phyloP scores from a whole-genome alignment of 2,888 invertebrate species.

The Aquatica leii region DNA sequence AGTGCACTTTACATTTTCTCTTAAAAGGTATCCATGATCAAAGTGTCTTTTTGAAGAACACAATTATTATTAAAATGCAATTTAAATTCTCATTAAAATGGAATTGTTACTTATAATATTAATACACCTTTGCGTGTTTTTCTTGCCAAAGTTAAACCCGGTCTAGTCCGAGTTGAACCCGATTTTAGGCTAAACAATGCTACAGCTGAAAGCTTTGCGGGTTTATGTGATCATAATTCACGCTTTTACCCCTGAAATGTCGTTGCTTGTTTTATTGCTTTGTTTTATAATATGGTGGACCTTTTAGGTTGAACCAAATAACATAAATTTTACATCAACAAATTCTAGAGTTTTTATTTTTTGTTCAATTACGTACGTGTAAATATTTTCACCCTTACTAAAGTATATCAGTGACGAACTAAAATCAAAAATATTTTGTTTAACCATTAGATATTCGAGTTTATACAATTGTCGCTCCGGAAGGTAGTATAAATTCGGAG shows the following conservation, averaged over 20 bases:
- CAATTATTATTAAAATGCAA: no score
- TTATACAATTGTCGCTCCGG: no score
- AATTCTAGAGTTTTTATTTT: not conserved
- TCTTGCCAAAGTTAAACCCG: constrained; percentile 27
- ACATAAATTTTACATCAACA: constrained; percentile 14
- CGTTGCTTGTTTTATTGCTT: constrained; percentile 43
- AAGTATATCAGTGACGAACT: no score
- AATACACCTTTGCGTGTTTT: constrained; percentile 31
- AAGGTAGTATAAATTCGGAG: no score
- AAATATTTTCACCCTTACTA: not conserved
- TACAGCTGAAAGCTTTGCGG: constrained; percentile 40
- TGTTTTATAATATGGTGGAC: constrained; percentile 39
- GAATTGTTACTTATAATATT: constrained; percentile 20
- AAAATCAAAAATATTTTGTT: no score
- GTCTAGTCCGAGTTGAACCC: constrained; percentile 28
- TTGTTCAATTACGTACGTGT: no score
- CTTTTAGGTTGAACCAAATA: constrained; percentile 22
- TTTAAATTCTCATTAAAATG: constrained; percentile 19
- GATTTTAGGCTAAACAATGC: constrained; percentile 38
- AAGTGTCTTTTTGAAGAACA: no score
- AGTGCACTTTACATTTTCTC: no score
- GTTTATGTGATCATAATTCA: constrained; percentile 46
- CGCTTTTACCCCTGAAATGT: constrained; percentile 42
- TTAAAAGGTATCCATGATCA: no score
- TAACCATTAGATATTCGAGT: no score